Conservation (phyloP, 2,888 invertebrate genomes). For the Phanerotoma sp. region DNA sequence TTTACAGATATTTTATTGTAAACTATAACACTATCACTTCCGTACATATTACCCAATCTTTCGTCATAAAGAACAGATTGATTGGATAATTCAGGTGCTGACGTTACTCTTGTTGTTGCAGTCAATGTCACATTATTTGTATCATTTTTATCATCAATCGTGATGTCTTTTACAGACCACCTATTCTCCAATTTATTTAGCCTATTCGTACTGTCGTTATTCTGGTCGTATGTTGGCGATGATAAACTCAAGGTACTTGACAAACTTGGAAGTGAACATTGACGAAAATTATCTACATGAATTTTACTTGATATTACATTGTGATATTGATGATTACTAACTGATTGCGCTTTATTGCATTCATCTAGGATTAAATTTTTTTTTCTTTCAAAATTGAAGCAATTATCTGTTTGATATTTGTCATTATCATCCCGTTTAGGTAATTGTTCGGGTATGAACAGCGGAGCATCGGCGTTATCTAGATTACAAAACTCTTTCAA, state of each 20-base stretch:
- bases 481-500: slow-evolving; percentile 51
- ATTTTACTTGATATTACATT: slow-evolving; percentile 31
- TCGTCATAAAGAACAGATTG: no score
- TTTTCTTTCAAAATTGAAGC: not conserved
- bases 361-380: not conserved
- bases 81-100: slow-evolving; percentile 47
- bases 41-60: no score
- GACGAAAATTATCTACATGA: slow-evolving; percentile 42
- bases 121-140: slow-evolving; percentile 35
- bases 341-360: not conserved
- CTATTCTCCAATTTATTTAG: slow-evolving; percentile 50
- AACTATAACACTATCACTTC: slow-evolving; percentile 35
- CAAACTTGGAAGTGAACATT: slow-evolving; percentile 44
- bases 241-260: slow-evolving; percentile 38
- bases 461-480: slow-evolving; percentile 45
- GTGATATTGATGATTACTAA: slow-evolving; percentile 4
- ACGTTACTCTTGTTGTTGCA: slow-evolving; percentile 43
- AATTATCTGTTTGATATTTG: not conserved
- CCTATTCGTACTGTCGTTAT: slow-evolving; percentile 38
- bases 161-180: slow-evolving; percentile 48
- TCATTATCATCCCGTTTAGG: slow-evolving; percentile 19
- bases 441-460: slow-evolving; percentile 43
- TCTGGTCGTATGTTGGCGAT: slow-evolving; percentile 28
- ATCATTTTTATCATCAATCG: slow-evolving; percentile 37
- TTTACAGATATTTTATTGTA: slow-evolving; percentile 41